Evolutionary conservation across 2,113 vertebrate genomes (phyloP), one percentile per base, ranked within the genome.

Genomic region (Quiscalus mexicanus): DNA sequence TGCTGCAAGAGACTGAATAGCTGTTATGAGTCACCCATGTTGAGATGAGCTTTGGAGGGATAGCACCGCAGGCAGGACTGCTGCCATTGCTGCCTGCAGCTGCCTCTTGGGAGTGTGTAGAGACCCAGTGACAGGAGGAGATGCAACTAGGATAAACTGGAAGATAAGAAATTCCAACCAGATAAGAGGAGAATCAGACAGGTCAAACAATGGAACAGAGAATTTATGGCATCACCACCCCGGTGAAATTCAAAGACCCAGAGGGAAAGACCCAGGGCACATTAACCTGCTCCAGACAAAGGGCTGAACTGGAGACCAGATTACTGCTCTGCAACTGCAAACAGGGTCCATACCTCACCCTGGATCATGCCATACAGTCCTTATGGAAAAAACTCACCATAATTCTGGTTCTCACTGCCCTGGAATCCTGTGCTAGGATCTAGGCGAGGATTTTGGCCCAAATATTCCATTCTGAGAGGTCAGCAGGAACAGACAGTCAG

Each of bases 31-130:
- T 52, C 30, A 30, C 3, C 12, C 12, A 5, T 5, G 6, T 50
- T 56, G 53, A 50, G 44, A 85, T 25, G 13, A 73, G 24, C 23
- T 78, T 30, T 75, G 31, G 44, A 75, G 35, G 37, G 42, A 45
- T 1, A 7, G 17, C 44, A 68, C 7, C 25, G 15, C 0, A 41
- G 0, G 3, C 27, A 52, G 19, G 22, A 52, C 15, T 44, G n/a
- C 22, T 67, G 49, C 21, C 28, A 56, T 6, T 44, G 59, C 45
- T 74, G 27, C 39, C 81, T 76, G 4, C 33, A 53, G 44, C 44
- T 81, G 49, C 45, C 75, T 82, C 1, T 9, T 33, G n/a, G 30
- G 73, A 69, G 4, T 1, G 0, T 13, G 15, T 19, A 41, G 42
- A 49, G 64, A 69, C 5, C 7, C 28, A 25, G 33, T 14, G 33